Evolutionary conservation across 2,888 invertebrate species (phyloP).

Genomic region (Andrena camellia): DNA sequence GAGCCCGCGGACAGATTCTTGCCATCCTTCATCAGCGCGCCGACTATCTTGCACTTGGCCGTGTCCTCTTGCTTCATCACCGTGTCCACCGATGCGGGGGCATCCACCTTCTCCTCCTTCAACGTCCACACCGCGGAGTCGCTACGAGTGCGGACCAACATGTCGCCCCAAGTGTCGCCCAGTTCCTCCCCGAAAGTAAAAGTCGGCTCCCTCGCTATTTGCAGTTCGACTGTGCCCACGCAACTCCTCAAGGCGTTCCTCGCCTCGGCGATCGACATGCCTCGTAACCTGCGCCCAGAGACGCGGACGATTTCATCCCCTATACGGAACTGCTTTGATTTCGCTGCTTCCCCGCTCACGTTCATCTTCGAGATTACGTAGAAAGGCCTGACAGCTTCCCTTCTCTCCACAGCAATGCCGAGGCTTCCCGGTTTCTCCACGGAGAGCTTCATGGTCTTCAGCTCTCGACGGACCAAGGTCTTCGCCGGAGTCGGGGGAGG

Average conservation of each 20-base stretch:
- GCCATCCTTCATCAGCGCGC: conserved; percentile 72
- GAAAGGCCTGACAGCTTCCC: conserved; percentile 79
- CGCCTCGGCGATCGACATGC: conserved; percentile 82
- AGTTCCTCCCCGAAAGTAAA: conserved; percentile 73
- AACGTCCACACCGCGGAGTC: conserved; percentile 78
- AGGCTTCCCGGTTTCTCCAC: conserved; percentile 72
- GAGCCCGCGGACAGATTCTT: conserved; percentile 72
- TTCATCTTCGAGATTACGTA: conserved; percentile 80
- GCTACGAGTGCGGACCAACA: conserved; percentile 73
- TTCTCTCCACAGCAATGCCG: conserved; percentile 78
- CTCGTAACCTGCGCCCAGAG: conserved; percentile 86
- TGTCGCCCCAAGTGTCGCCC: conserved; percentile 78
- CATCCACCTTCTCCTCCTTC: conserved; percentile 48
- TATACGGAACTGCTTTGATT: conserved; percentile 85
- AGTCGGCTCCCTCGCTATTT: conserved; percentile 80
- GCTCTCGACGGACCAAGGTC: conserved; percentile 75
- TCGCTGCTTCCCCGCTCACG: conserved; percentile 76
- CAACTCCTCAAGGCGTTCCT: conserved; percentile 77
- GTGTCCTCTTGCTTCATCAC: conserved; percentile 6
- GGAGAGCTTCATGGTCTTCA: conserved; percentile 78
- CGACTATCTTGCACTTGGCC: conserved; percentile 69
- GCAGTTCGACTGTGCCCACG: conserved; percentile 77
- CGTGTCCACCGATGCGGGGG: background rate
- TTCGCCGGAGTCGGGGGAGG: conserved; percentile 37
- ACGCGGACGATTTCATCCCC: conserved; percentile 88